A percentile compares a stretch with the other conserved stretches of the same genome.
These are phyloP conservation scores for Laothoe populi DNA, from an alignment of 2,888 invertebrate species.

Conservation along the genomic window DNA sequence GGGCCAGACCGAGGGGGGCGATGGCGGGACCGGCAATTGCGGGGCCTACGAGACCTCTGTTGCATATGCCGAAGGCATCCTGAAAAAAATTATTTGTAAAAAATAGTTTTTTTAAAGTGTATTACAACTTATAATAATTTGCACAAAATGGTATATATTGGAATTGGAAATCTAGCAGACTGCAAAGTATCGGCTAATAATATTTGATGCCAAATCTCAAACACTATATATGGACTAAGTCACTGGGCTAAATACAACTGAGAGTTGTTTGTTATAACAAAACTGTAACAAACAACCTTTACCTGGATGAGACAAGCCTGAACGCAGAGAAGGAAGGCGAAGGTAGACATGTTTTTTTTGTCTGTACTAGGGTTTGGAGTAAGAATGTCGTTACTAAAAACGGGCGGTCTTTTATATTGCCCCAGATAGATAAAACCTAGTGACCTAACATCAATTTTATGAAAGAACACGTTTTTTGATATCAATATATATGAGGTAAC, in stretches of 20 bases:
- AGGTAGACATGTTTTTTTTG: conserved; percentile 28
- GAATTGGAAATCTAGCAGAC: too few relatives aligned
- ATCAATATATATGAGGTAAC: background rate
- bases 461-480: background rate
- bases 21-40: background rate
- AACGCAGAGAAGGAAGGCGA: conserved; percentile 26
- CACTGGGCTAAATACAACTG: too few relatives aligned
- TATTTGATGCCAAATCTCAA: too few relatives aligned
- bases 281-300: too few relatives aligned
- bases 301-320: conserved; percentile 30
- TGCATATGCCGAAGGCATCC: conserved; percentile 22
- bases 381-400: background rate
- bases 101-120: background rate
- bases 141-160: too few relatives aligned
- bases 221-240: too few relatives aligned
- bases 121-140: too few relatives aligned
- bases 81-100: conserved; percentile 14
- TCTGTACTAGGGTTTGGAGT: background rate
- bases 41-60: background rate
- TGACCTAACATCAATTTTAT: background rate
- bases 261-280: too few relatives aligned
- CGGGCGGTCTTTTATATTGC: background rate
- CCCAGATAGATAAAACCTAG: background rate
- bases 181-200: too few relatives aligned
- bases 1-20: conserved; percentile 3